phyloP scores from a whole-genome alignment of 2,797 vertebrate genomes.

The Choloepus didactylus region DNA sequence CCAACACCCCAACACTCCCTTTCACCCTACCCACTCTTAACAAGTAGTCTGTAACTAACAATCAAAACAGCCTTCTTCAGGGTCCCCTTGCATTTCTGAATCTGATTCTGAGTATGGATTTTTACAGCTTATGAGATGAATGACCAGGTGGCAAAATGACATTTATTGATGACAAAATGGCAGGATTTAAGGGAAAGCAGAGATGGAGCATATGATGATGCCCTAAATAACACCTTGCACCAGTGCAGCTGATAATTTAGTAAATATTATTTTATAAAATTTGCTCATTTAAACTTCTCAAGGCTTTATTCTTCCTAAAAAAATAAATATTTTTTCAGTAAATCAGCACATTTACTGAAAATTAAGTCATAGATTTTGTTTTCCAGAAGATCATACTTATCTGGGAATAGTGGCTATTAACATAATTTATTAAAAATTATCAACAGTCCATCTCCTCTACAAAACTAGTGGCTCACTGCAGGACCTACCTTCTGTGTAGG shows the following conservation, averaged over 20 bases:
- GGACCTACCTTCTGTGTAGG: conserved; percentile 89
- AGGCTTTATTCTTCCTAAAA: background rate
- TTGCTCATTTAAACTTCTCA: conserved; percentile 30
- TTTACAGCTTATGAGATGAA: conserved; percentile 18
- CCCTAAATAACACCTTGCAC: background rate
- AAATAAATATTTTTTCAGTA: conserved; percentile 17
- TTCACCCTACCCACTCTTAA: background rate
- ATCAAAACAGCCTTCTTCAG: background rate
- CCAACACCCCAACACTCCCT: background rate
- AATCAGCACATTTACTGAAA: background rate
- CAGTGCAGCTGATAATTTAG: background rate
- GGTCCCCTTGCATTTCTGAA: background rate
- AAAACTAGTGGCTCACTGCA: background rate
- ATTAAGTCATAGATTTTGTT: background rate
- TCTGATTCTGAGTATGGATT: background rate
- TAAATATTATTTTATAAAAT: background rate
- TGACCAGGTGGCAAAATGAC: background rate
- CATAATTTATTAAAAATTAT: conserved; percentile 1
- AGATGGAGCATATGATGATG: background rate
- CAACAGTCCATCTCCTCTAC: background rate
- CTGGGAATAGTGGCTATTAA: background rate
- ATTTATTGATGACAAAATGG: background rate
- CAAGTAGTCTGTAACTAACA: background rate
- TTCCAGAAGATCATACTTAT: background rate
- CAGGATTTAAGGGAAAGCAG: background rate